Percentiles rank a stretch among this genome's conserved stretches.
These are phyloP conservation scores for Suncus etruscus DNA, from an alignment of 2,113 vertebrate genomes.

Conservation along the genomic window DNA sequence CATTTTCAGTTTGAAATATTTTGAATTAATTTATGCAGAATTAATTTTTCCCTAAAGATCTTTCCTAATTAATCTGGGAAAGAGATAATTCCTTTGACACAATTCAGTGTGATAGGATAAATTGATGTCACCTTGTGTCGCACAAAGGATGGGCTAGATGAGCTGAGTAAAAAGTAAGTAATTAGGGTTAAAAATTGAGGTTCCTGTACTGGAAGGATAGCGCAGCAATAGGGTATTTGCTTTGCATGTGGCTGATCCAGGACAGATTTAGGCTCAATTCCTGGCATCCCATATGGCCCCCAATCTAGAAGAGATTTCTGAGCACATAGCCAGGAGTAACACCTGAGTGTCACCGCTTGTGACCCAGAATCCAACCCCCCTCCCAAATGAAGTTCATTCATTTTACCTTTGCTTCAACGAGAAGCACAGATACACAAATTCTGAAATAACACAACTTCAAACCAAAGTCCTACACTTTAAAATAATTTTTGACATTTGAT, in stretches of 20 bases:
- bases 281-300: too few species aligned
- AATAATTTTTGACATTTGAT: neutral
- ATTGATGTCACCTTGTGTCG: slow-evolving; percentile 56
- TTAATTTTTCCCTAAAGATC: slow-evolving; percentile 73
- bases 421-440: neutral
- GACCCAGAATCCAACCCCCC: too few species aligned
- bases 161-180: slow-evolving; percentile 60
- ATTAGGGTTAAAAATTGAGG: slow-evolving; percentile 5
- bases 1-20: slow-evolving; percentile 44
- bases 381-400: neutral
- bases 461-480: neutral
- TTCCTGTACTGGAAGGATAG: too few species aligned
- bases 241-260: too few species aligned
- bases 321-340: too few species aligned
- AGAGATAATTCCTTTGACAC: slow-evolving; percentile 61
- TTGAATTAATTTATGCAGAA: slow-evolving; percentile 59
- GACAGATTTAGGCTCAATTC: too few species aligned
- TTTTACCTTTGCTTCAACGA: neutral
- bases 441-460: neutral
- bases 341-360: too few species aligned
- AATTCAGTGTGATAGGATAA: slow-evolving; percentile 58
- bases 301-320: too few species aligned
- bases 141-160: slow-evolving; percentile 63
- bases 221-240: too few species aligned
- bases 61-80: slow-evolving; percentile 71